A percentile compares a stretch with the other conserved stretches of the same genome.
Evolutionary conservation across 2,113 vertebrate genomes (phyloP).

Genomic region (Ceuthmochares aereus): DNA sequence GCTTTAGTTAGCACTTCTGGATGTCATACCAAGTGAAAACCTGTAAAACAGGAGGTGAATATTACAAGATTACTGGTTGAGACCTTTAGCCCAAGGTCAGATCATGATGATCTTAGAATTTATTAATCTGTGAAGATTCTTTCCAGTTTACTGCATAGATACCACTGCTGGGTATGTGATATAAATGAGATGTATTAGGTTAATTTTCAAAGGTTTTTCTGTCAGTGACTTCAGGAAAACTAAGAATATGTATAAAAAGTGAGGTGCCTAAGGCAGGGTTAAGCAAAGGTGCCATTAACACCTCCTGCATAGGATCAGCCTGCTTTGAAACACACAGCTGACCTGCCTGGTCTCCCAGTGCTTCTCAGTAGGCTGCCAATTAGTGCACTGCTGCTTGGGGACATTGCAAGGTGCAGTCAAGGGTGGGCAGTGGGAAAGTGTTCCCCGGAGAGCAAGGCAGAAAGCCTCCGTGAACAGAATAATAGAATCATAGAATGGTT

Average conservation of each 20-base stretch:
- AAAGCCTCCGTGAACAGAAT: background rate
- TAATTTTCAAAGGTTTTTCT: background rate
- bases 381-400: rapidly evolving
- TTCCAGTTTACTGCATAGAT: background rate
- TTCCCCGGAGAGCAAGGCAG: background rate
- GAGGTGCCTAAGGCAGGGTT: background rate
- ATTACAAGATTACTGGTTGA: background rate
- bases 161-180: background rate
- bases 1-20: background rate
- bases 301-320: background rate
- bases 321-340: background rate
- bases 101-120: background rate
- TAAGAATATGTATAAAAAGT: background rate
- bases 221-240: background rate
- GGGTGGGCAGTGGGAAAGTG: background rate
- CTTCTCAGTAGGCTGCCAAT: rapidly evolving
- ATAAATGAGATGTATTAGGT: background rate
- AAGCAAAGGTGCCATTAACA: background rate
- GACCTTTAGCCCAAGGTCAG: background rate
- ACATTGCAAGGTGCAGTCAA: rapidly evolving
- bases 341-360: rapidly evolving
- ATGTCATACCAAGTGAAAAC: background rate
- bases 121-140: background rate
- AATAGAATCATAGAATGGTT: too few relatives aligned
- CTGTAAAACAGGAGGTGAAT: background rate